Evolutionary conservation across 2,797 vertebrate genomes (phyloP).

Genomic region (Caiman crocodilus): DNA sequence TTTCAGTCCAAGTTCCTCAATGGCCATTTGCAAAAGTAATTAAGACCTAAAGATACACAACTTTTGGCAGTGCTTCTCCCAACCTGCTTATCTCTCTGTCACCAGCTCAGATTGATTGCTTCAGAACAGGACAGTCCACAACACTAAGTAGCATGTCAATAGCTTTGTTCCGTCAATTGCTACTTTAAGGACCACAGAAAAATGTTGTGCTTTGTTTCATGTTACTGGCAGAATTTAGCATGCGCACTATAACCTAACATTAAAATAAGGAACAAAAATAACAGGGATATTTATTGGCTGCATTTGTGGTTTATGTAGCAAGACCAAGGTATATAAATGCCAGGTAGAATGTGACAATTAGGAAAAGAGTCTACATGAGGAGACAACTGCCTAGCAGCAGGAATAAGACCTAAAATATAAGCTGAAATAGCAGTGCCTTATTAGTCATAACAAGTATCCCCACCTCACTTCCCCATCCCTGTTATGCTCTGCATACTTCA

Average conservation of each 20-base stretch:
- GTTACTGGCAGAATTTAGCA: background rate
- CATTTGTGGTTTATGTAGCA: background rate
- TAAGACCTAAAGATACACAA: background rate
- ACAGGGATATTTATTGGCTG: background rate
- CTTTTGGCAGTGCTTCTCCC: conserved; percentile 37
- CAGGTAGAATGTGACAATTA: background rate
- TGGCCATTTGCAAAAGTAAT: conserved; percentile 38
- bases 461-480: background rate
- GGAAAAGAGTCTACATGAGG: background rate
- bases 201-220: background rate
- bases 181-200: conserved; percentile 1
- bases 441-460: background rate
- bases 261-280: background rate
- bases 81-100: conserved; percentile 45
- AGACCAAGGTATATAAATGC: background rate
- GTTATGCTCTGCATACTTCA: background rate
- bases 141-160: conserved; percentile 62
- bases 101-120: conserved; percentile 45
- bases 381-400: background rate
- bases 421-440: background rate
- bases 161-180: conserved; percentile 39
- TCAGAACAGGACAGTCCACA: conserved; percentile 24
- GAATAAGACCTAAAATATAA: background rate
- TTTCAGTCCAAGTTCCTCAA: conserved; percentile 36
- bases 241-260: background rate